These are phyloP conservation scores for Mesoligia furuncula DNA, from an alignment of 2,888 invertebrate genomes.

Conservation along the genomic window DNA sequence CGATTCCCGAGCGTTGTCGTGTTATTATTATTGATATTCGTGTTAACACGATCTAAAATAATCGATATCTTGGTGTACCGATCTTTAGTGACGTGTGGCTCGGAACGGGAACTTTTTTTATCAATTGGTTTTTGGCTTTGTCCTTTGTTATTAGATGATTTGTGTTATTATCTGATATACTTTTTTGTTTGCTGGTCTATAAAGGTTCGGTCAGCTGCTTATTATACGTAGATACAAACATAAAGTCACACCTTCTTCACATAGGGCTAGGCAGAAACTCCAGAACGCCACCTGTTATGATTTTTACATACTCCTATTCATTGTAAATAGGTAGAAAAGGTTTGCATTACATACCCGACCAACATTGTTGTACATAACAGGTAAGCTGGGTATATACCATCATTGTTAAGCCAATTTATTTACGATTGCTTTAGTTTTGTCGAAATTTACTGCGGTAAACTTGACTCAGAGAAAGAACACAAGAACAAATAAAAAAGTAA, in stretches of 20 bases:
- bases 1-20: constrained; percentile 72
- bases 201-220: constrained; percentile 21
- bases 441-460: background rate
- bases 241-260: background rate
- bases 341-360: background rate
- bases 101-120: constrained; percentile 60
- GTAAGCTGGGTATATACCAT: background rate
- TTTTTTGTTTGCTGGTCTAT: constrained; percentile 37
- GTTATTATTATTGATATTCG: constrained; percentile 72
- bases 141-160: constrained; percentile 61
- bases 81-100: constrained; percentile 67
- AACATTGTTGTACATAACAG: background rate
- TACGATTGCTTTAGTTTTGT: background rate
- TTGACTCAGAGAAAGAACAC: background rate
- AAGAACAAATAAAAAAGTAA: too few species aligned
- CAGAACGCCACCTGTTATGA: background rate
- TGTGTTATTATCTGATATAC: constrained; percentile 30
- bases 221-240: background rate
- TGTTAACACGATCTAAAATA: constrained; percentile 71
- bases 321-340: background rate
- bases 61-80: constrained; percentile 67
- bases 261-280: background rate
- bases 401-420: background rate
- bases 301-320: constrained; percentile 2
- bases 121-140: constrained; percentile 55